Conservation (phyloP, 2,113 vertebrate genomes). For the Melierax canorus region DNA sequence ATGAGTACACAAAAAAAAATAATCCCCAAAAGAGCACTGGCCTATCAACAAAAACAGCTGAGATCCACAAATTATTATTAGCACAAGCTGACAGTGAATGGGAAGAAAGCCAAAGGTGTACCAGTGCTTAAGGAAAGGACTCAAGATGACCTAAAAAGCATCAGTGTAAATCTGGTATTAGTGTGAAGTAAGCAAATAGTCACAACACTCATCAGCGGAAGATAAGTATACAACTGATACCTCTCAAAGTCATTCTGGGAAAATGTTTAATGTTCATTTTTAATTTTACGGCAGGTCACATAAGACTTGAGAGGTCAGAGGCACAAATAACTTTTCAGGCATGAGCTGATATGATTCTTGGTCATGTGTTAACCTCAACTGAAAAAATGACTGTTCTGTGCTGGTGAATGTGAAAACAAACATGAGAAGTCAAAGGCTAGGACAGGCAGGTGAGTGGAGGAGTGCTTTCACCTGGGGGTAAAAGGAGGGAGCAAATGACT, state of each 20-base stretch:
- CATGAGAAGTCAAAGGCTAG: not conserved
- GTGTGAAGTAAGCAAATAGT: not conserved
- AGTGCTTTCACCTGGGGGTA: not conserved
- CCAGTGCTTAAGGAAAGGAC: not conserved
- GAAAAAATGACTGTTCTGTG: not conserved
- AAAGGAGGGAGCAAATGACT: not conserved
- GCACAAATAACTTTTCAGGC: not conserved
- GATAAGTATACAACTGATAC: not conserved
- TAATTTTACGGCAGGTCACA: not conserved
- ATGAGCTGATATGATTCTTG: not conserved
- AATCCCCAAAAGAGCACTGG: not conserved
- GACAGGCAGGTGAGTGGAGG: not conserved
- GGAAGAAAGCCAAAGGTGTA: slow-evolving; percentile 25
- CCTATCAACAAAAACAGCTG: not conserved
- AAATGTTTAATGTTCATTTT: not conserved
- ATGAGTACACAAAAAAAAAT: not conserved
- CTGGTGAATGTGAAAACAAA: not conserved
- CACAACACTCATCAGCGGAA: not conserved
- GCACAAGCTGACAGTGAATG: slow-evolving; percentile 25
- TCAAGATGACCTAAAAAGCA: not conserved
- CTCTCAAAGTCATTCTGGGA: not conserved
- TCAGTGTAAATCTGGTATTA: not conserved
- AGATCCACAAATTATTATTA: slow-evolving; percentile 48
- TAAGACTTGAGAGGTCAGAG: not conserved
- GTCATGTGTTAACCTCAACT: not conserved